Evolutionary conservation across 2,797 vertebrate species (phyloP), one percentile per base, ranked within the genome.

Genomic region (Enteromius mattozi): DNA sequence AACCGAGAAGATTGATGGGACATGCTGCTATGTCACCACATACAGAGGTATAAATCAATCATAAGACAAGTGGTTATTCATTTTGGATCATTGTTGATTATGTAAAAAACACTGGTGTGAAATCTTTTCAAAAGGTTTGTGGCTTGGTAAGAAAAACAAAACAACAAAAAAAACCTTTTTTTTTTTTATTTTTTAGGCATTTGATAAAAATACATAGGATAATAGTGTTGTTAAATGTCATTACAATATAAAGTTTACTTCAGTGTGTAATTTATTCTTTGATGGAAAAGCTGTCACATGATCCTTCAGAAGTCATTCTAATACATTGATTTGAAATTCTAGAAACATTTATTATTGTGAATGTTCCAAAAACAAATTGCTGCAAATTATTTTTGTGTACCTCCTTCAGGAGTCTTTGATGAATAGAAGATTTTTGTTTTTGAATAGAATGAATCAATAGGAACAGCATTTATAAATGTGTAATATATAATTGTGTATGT

Each of bases 1-100:
- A 85, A 99, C 97, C 45, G 97, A 99, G 88, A 99, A 99, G 87
- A 92, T 99, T 87, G 98, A 98, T 2, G 98, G 98, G 42, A 99
- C 97, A 13, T 99, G 98, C 93, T 99, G 97, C 86, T 99, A 97
- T 7, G 93, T 98, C n/a, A 94, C 96, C 6, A 80, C 86, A 0
- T 93, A 96, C 88, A 94, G 96, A 95, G 97, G 97, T 97, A 92
- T 92, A 89, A 49, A 5, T 21, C 12, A 13, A 13, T 33, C 47
- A 45, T 14, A 81, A 49, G 61, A 6, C 1, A 30, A 3, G 7
- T 8, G 16, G 35, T 40, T 66, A 5, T 21, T 69, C n/a, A 37
- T 40, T 3, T 17, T 7, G 30, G 3, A 33, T 33, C 14, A 33
- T 33, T 65, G 6, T 21, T 68, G 17, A 16, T 63, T 65, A 37